phyloP scores from a whole-genome alignment of 1,140 invertebrate species.

The Lordiphosa stackelbergi region DNA sequence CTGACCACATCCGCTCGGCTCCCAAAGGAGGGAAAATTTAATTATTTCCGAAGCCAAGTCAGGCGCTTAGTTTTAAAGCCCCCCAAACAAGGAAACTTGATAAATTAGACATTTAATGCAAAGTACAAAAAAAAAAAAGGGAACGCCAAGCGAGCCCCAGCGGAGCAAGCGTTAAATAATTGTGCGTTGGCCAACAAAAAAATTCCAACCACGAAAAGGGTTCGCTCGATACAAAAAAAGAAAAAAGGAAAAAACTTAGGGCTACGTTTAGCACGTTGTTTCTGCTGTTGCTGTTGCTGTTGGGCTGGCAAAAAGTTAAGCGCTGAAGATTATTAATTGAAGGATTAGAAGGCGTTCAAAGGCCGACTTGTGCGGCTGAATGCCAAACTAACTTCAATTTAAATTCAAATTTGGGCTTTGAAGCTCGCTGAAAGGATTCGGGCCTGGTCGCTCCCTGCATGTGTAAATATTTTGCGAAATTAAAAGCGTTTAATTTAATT shows the following conservation, averaged over 20 bases:
- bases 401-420: slow-evolving; percentile 62
- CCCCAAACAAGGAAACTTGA: slow-evolving; percentile 33
- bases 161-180: slow-evolving; percentile 57
- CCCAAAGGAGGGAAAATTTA: slow-evolving; percentile 19
- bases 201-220: slow-evolving; percentile 69
- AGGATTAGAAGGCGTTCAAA: slow-evolving; percentile 69
- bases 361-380: slow-evolving; percentile 27
- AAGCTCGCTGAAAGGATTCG: neutral
- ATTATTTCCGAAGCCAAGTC: slow-evolving; percentile 38
- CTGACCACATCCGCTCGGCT: neutral
- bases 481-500: slow-evolving; percentile 72
- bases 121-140: slow-evolving; percentile 23
- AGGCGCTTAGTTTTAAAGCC: slow-evolving; percentile 31
- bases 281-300: slow-evolving; percentile 1
- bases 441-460: slow-evolving; percentile 17
- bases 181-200: slow-evolving; percentile 26
- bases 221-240: slow-evolving; percentile 16
- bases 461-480: slow-evolving; percentile 63
- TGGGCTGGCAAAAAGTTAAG: slow-evolving; percentile 36
- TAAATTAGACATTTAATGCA: slow-evolving; percentile 63
- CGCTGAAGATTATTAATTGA: slow-evolving; percentile 72
- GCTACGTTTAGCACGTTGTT: slow-evolving; percentile 42
- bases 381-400: slow-evolving; percentile 68
- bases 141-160: neutral
- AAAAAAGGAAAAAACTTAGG: slow-evolving; percentile 39